Percentiles rank a stretch among this genome's conserved stretches.
Evolutionary conservation across 2,888 invertebrate genomes (phyloP).

Genomic region (Idaea dimidiata): DNA sequence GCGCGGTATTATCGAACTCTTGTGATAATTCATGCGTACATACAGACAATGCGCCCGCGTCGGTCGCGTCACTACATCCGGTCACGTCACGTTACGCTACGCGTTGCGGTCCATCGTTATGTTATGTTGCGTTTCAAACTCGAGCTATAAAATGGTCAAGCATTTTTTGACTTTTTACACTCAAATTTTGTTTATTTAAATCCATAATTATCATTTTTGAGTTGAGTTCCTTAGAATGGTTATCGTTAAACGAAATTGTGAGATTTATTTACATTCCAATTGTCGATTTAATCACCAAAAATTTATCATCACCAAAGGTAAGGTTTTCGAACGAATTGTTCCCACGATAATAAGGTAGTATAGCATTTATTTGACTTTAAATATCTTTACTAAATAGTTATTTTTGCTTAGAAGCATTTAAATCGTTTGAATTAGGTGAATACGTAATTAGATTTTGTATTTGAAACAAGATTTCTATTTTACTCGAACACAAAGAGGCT

Average conservation of each 20-base stretch:
- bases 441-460: constrained; percentile 35
- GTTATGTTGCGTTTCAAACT: constrained; percentile 70
- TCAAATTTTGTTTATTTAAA: constrained; percentile 69
- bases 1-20: constrained; percentile 45
- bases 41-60: constrained; percentile 36
- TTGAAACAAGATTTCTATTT: constrained; percentile 16
- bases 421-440: constrained; percentile 35
- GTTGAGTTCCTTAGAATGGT: constrained; percentile 60
- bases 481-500: constrained; percentile 32
- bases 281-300: constrained; percentile 65
- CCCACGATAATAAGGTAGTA: constrained; percentile 75
- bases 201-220: constrained; percentile 49
- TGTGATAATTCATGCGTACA: constrained; percentile 32
- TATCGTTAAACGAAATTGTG: constrained; percentile 58
- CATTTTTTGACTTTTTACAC: constrained; percentile 82
- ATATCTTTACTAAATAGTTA: constrained; percentile 41
- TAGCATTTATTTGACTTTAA: constrained; percentile 81
- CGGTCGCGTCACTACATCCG: constrained; percentile 47
- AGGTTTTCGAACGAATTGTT: constrained; percentile 66
- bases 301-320: constrained; percentile 74
- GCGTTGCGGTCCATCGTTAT: constrained; percentile 59
- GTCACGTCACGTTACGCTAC: constrained; percentile 16
- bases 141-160: constrained; percentile 81
- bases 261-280: constrained; percentile 70
- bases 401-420: constrained; percentile 46